Conservation (phyloP, 2,888 invertebrate species). For the Caenorhabditis imperialis region DNA sequence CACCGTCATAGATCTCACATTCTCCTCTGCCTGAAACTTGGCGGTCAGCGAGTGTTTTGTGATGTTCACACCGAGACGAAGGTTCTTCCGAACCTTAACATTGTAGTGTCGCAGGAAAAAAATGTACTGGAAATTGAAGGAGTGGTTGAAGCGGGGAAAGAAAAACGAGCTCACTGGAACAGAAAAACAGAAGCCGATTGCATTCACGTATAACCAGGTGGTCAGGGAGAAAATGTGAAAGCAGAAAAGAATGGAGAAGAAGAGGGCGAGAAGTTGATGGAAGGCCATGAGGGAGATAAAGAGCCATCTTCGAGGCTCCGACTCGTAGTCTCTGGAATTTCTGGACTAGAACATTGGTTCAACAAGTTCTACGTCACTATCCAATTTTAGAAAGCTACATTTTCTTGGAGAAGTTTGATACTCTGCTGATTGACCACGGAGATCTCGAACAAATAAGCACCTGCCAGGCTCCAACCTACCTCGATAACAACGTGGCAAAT, state of each 20-base stretch:
- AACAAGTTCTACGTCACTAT: too few species aligned
- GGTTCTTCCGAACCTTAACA: neutral
- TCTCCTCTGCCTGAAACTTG: slow-evolving; percentile 49
- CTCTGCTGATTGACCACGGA: too few species aligned
- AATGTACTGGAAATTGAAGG: slow-evolving; percentile 20
- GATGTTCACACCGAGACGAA: slow-evolving; percentile 21
- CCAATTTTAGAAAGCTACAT: too few species aligned
- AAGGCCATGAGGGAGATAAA: neutral
- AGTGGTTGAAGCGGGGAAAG: too few species aligned
- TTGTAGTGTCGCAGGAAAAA: slow-evolving; percentile 34
- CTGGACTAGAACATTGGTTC: too few species aligned
- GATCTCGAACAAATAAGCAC: too few species aligned
- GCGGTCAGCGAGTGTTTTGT: slow-evolving; percentile 28
- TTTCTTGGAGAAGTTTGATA: too few species aligned
- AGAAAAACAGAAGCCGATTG: neutral
- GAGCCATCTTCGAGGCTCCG: neutral
- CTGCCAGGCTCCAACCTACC: too few species aligned
- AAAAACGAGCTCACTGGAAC: slow-evolving; percentile 1
- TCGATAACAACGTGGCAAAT: slow-evolving; percentile 9
- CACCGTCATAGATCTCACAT: slow-evolving; percentile 30
- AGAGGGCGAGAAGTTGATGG: slow-evolving; percentile 3
- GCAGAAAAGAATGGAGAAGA: slow-evolving; percentile 1
- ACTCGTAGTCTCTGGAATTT: slow-evolving; percentile 19
- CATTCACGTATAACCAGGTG: slow-evolving; percentile 2
- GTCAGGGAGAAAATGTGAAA: slow-evolving; percentile 14